A percentile compares a stretch with the other conserved stretches of the same genome.
These are phyloP conservation scores for Channa maculata DNA, from an alignment of 2,113 vertebrate species.

Conservation along the genomic window DNA sequence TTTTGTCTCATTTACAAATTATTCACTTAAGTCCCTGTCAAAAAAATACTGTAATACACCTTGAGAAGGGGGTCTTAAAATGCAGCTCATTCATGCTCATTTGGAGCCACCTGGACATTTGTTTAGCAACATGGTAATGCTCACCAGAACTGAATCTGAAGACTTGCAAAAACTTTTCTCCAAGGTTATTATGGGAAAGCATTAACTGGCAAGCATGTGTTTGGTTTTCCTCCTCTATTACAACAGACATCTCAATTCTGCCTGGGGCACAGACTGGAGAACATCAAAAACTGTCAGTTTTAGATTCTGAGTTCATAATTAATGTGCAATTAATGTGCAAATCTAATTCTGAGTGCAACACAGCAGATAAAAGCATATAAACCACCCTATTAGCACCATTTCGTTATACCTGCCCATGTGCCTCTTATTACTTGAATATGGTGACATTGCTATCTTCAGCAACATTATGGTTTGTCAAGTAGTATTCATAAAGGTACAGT, in stretches of 20 bases:
- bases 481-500: too few relatives aligned
- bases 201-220: not conserved
- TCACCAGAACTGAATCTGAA: not conserved
- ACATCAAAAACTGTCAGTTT: not conserved
- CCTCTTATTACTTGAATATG: not conserved
- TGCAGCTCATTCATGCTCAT: not conserved
- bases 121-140: not conserved
- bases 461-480: not conserved
- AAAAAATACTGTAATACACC: not conserved
- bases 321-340: too few relatives aligned
- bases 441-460: not conserved
- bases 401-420: not conserved
- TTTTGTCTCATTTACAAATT: slow-evolving; percentile 5
- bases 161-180: not conserved
- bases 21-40: not conserved
- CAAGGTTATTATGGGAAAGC: not conserved
- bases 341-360: not conserved
- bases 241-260: not conserved
- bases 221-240: not conserved
- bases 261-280: not conserved
- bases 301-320: not conserved
- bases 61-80: not conserved
- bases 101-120: slow-evolving; percentile 23
- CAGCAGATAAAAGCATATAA: not conserved
- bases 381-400: not conserved